Conservation (phyloP, 35 echinoderm and acorn worm genomes). For the Hemicentrotus pulcherrimus region DNA sequence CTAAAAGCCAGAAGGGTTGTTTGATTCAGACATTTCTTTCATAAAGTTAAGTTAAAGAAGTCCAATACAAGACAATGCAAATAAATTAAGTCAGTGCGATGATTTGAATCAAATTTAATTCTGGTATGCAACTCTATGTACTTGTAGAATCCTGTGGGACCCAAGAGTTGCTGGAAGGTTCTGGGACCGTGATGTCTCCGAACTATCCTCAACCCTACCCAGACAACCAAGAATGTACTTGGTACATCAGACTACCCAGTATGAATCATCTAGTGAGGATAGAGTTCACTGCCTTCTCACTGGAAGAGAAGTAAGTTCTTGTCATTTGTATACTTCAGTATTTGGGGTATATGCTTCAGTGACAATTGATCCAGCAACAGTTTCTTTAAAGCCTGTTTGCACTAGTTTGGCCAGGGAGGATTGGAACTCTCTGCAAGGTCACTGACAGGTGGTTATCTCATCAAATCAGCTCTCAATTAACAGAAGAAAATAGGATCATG, state of each 20-base stretch:
- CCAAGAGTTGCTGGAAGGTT: not conserved
- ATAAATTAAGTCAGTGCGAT: not conserved
- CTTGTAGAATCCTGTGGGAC: slow-evolving; percentile 17
- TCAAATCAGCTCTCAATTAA: too few species aligned
- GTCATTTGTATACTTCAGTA: not conserved
- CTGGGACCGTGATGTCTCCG: not conserved
- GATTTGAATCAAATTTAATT: not conserved
- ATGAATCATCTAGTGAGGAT: not conserved
- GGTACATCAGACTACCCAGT: slow-evolving; percentile 6
- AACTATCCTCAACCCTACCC: slow-evolving; percentile 46
- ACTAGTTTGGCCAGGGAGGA: too few species aligned
- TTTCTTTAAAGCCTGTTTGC: too few species aligned
- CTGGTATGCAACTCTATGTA: not conserved
- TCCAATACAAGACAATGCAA: not conserved
- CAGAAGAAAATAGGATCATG: too few species aligned
- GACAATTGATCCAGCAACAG: too few species aligned
- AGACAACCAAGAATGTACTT: slow-evolving; percentile 40
- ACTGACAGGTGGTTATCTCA: too few species aligned
- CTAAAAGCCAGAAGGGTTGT: too few species aligned
- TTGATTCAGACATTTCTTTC: too few species aligned
- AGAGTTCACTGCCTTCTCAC: slow-evolving; percentile 35
- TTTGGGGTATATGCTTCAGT: too few species aligned
- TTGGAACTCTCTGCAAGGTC: too few species aligned
- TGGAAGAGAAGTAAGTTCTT: slow-evolving; percentile 22
- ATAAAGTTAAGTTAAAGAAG: not conserved